These are phyloP conservation scores for Sarcophilus harrisii DNA, from an alignment of 2,797 vertebrate genomes.

Conservation along the genomic window DNA sequence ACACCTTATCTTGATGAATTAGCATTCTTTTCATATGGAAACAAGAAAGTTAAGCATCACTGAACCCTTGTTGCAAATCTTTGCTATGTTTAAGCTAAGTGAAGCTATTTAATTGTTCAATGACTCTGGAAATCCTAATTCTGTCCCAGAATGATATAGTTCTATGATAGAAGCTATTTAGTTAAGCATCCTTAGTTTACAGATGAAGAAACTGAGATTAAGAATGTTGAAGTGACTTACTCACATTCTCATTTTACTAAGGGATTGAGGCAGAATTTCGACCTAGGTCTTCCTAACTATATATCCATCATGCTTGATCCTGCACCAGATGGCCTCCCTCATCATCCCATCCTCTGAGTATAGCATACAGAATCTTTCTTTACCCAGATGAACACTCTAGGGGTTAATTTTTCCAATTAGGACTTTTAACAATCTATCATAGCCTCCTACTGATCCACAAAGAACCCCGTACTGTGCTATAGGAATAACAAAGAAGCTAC, in stretches of 20 bases:
- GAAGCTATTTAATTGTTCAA: not conserved
- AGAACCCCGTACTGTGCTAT: not conserved
- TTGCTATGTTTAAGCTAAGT: not conserved
- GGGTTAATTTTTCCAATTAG: not conserved
- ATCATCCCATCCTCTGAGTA: not conserved
- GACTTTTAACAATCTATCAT: not conserved
- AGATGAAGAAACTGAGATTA: not conserved
- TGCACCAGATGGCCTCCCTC: not conserved
- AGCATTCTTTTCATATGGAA: not conserved
- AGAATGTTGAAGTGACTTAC: not conserved
- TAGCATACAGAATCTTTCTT: not conserved
- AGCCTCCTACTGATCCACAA: not conserved
- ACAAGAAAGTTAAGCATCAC: not conserved
- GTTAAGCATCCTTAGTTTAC: not conserved
- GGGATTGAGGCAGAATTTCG: not conserved
- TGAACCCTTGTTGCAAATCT: not conserved
- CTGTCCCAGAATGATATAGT: not conserved
- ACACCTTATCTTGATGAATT: not conserved
- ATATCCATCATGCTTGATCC: not conserved
- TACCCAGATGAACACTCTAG: not conserved
- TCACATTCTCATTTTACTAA: not conserved
- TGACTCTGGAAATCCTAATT: not conserved
- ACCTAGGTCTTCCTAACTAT: not conserved
- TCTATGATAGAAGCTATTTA: not conserved
- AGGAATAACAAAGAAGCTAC: not conserved